Evolutionary conservation across 2,888 invertebrate genomes (phyloP).

Genomic region (Hirtodrosophila alboralis): DNA sequence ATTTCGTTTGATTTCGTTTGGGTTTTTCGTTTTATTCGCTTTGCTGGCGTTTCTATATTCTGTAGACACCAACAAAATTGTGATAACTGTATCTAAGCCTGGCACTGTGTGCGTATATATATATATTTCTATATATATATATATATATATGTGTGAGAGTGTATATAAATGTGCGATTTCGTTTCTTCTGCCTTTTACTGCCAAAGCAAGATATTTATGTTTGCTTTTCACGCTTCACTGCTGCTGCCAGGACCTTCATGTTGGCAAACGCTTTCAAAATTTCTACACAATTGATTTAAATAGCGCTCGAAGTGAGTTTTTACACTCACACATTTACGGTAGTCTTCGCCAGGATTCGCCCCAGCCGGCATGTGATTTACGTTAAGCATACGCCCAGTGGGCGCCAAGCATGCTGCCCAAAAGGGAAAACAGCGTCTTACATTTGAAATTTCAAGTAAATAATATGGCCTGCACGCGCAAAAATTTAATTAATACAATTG

Average conservation of each 20-base stretch:
- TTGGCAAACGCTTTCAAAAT: constrained; percentile 56
- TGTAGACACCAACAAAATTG: constrained; percentile 55
- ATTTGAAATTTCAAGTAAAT: constrained; percentile 45
- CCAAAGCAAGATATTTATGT: constrained; percentile 68
- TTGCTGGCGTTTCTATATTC: constrained; percentile 50
- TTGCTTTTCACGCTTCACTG: constrained; percentile 73
- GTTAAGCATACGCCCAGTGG: constrained; percentile 44
- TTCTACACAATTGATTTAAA: constrained; percentile 77
- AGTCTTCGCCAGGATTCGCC: too few relatives aligned
- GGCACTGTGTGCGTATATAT: constrained; percentile 15
- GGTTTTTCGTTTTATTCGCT: constrained; percentile 47
- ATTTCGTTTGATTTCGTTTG: constrained; percentile 54
- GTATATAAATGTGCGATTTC: constrained; percentile 30
- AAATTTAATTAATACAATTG: constrained; percentile 65
- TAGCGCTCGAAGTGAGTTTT: constrained; percentile 56
- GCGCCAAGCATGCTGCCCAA: constrained; percentile 2
- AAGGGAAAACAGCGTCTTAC: constrained; percentile 20
- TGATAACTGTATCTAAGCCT: constrained; percentile 57
- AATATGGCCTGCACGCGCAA: constrained; percentile 46
- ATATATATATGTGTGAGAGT: constrained; percentile 18
- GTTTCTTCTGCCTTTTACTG: constrained; percentile 53
- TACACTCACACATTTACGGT: not conserved
- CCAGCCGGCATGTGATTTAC: constrained; percentile 41
- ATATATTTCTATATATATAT: constrained; percentile 20
- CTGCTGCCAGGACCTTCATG: constrained; percentile 17